These are phyloP conservation scores for Alfaro cultratus DNA, from an alignment of 2,797 vertebrate species.

Conservation along the genomic window DNA sequence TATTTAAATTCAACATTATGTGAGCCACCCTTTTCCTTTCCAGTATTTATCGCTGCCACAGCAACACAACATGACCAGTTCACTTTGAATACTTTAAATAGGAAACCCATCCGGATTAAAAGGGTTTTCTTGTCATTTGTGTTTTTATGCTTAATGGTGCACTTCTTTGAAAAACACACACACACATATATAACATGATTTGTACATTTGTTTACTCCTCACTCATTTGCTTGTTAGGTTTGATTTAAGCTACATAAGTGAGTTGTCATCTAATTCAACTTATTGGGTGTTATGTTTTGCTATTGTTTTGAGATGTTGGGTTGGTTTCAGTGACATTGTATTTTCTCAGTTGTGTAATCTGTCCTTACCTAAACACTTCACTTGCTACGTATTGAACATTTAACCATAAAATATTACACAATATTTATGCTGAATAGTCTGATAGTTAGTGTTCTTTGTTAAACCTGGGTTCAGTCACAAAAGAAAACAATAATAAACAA, in stretches of 20 bases:
- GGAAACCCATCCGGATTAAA: background rate
- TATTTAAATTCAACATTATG: background rate
- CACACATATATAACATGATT: background rate
- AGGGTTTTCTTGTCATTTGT: background rate
- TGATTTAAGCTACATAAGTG: constrained; percentile 5
- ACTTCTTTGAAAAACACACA: background rate
- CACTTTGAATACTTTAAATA: constrained; percentile 13
- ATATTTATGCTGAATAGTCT: constrained; percentile 23
- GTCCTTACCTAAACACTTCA: constrained; percentile 1
- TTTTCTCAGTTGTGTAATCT: constrained; percentile 14
- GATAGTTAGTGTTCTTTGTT: too few species aligned
- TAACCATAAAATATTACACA: constrained; percentile 4
- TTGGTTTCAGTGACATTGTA: background rate
- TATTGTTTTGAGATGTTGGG: background rate
- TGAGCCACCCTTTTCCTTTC: background rate
- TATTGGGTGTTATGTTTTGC: constrained; percentile 5
- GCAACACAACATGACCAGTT: constrained; percentile 19
- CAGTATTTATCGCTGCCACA: background rate
- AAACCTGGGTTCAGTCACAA: background rate
- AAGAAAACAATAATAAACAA: background rate
- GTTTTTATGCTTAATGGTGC: background rate
- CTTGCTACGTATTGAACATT: constrained; percentile 6
- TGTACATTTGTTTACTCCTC: background rate
- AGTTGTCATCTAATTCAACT: background rate
- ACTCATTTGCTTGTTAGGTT: constrained; percentile 12